A percentile compares a stretch with the other conserved stretches of the same genome.
These are phyloP conservation scores for Brenthis daphne DNA, from an alignment of 2,888 invertebrate genomes.

Conservation along the genomic window DNA sequence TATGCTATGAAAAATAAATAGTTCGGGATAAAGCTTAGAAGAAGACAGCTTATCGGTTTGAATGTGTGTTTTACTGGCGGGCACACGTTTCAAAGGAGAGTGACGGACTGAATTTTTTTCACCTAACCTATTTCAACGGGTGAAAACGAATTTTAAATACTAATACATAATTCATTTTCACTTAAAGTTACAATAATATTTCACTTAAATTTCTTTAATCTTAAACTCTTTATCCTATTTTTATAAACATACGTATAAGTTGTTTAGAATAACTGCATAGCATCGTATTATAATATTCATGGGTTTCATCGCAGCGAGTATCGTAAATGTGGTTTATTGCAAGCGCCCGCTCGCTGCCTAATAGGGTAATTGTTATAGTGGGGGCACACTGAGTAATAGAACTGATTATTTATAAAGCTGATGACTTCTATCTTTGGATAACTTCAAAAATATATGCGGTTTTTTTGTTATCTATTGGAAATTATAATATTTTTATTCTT, in stretches of 20 bases:
- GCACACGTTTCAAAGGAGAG: no score
- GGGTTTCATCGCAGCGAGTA: constrained; percentile 22
- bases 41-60: no score
- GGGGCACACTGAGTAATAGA: background rate
- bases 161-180: no score
- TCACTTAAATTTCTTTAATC: background rate
- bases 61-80: no score
- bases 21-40: no score
- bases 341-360: constrained; percentile 1
- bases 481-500: no score
- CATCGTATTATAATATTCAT: constrained; percentile 26
- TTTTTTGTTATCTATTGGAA: no score
- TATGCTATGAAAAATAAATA: no score
- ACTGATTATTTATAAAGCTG: background rate
- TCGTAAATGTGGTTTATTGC: constrained; percentile 23
- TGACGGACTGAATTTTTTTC: no score
- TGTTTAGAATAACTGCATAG: constrained; percentile 10
- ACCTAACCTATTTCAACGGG: no score
- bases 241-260: constrained; percentile 5
- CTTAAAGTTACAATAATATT: background rate
- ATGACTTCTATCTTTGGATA: background rate
- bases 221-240: constrained; percentile 3
- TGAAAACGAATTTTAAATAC: no score
- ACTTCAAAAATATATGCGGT: no score
- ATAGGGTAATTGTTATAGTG: constrained; percentile 5